These are phyloP conservation scores for Nymphicus hollandicus DNA, from an alignment of 2,113 vertebrate genomes.

Conservation along the genomic window DNA sequence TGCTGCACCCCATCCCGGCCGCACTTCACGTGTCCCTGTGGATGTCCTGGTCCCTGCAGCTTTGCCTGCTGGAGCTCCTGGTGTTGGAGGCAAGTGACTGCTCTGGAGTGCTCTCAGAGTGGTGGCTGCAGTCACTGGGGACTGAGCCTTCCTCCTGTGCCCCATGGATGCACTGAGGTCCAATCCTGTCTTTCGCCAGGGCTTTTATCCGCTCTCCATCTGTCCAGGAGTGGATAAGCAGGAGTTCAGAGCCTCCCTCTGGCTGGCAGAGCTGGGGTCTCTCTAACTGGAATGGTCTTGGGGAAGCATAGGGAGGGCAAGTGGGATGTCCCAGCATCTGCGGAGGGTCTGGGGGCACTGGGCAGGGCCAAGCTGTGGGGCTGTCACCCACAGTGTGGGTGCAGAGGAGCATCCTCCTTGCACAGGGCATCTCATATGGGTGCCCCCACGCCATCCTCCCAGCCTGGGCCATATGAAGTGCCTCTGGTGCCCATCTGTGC, in stretches of 20 bases:
- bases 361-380: not conserved
- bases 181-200: not conserved
- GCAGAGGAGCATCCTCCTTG: not conserved
- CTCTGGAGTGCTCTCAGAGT: not conserved
- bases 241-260: rapidly evolving
- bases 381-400: rapidly evolving
- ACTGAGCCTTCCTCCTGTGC: not conserved
- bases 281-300: not conserved
- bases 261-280: not conserved
- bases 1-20: not conserved
- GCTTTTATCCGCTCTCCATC: rapidly evolving
- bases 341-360: rapidly evolving
- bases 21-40: rapidly evolving
- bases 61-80: not conserved
- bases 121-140: not conserved
- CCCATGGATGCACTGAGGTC: not conserved
- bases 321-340: rapidly evolving
- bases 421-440: rapidly evolving
- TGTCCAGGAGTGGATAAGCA: not conserved
- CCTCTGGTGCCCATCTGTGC: not conserved
- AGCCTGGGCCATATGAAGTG: not conserved
- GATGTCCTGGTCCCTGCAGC: not conserved
- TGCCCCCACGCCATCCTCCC: not conserved
- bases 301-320: not conserved
- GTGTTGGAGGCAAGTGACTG: not conserved